These are phyloP conservation scores for Sphenopsis melanotis DNA, from an alignment of 2,797 vertebrate genomes.

Conservation along the genomic window DNA sequence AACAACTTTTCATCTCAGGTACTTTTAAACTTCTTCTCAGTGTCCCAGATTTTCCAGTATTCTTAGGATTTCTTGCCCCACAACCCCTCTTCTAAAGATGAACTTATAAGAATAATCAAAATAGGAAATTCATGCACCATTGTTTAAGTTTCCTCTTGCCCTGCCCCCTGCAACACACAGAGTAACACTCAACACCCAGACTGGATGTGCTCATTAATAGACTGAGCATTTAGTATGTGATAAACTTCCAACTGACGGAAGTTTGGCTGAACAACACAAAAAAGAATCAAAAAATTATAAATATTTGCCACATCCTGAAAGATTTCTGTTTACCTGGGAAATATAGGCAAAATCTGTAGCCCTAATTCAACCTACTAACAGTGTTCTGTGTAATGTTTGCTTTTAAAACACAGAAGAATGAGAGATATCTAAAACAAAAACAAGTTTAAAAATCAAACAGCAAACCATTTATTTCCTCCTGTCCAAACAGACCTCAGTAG, in stretches of 20 bases:
- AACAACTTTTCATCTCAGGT: neutral
- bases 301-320: neutral
- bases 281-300: neutral
- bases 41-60: neutral
- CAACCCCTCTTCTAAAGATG: neutral
- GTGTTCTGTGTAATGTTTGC: neutral
- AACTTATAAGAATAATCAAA: neutral
- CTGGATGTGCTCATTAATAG: neutral
- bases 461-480: neutral
- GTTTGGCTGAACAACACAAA: neutral
- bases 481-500: neutral
- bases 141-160: neutral
- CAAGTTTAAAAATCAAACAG: neutral
- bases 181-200: neutral
- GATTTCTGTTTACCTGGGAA: neutral
- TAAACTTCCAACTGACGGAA: neutral
- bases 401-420: neutral
- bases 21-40: neutral
- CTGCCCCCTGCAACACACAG: neutral
- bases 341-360: neutral
- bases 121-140: neutral
- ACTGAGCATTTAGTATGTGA: neutral
- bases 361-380: neutral
- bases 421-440: neutral
- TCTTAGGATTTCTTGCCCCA: neutral